A percentile compares a stretch with the other conserved stretches of the same genome.
Evolutionary conservation across 2,113 vertebrate species (phyloP).

Genomic region (Xenus cinereus): DNA sequence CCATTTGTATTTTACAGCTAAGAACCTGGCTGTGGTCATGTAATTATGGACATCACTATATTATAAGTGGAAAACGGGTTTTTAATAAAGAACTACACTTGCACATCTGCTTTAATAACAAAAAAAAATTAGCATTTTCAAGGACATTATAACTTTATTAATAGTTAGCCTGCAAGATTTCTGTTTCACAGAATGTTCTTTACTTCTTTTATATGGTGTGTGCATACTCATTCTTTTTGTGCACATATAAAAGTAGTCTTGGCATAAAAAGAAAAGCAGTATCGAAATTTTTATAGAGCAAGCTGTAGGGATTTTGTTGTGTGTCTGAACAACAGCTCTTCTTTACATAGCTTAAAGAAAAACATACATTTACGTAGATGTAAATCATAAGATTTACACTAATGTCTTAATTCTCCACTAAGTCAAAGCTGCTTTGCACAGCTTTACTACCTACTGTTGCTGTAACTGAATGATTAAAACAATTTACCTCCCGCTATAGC

Average conservation of each 20-base stretch:
- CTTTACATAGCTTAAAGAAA: background rate
- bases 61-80: background rate
- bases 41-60: background rate
- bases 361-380: background rate
- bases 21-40: background rate
- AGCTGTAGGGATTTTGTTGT: background rate
- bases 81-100: background rate
- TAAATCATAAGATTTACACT: slow-evolving; percentile 19
- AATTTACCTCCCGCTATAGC: background rate
- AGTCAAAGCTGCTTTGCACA: slow-evolving; percentile 35
- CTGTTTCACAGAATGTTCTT: background rate
- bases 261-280: background rate
- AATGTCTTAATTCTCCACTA: slow-evolving; percentile 13
- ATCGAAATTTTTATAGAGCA: background rate
- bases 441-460: slow-evolving; percentile 7
- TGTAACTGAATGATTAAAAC: background rate
- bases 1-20: background rate
- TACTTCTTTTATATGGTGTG: background rate
- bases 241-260: background rate
- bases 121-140: background rate
- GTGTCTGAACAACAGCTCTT: background rate
- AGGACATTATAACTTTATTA: background rate
- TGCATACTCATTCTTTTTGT: background rate
- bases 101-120: background rate
- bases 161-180: background rate